Evolutionary conservation across 2,113 vertebrate species (phyloP).

Genomic region (Oriolus oriolus): DNA sequence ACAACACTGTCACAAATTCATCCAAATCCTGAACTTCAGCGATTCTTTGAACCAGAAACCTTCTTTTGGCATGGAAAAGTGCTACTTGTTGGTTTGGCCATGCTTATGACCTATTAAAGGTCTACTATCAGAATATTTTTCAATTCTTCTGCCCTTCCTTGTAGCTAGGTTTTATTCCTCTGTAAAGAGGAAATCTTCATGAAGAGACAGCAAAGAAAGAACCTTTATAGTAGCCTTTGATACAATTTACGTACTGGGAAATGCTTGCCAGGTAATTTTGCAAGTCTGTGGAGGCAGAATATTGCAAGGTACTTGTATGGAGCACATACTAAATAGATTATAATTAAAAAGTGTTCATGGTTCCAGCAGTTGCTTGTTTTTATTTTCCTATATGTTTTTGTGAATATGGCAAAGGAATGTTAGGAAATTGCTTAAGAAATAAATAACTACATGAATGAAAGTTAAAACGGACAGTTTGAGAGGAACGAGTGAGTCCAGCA

Average conservation of each 20-base stretch:
- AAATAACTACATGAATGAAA: background rate
- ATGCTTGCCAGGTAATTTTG: background rate
- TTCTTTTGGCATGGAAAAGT: background rate
- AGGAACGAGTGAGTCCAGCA: background rate
- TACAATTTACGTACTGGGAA: background rate
- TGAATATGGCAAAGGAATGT: background rate
- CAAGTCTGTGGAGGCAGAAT: background rate
- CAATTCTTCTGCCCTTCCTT: background rate
- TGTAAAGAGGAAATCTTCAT: constrained; percentile 22
- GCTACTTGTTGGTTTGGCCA: background rate
- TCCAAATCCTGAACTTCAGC: background rate
- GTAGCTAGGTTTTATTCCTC: background rate
- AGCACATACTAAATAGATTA: background rate
- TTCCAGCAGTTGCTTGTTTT: background rate
- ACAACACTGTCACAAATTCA: background rate
- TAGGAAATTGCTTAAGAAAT: background rate
- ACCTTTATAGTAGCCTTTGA: background rate
- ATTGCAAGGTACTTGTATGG: background rate
- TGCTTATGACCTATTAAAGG: background rate
- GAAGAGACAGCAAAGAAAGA: background rate
- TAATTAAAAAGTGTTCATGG: background rate
- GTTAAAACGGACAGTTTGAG: background rate
- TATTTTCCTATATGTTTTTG: background rate
- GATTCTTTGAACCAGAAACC: background rate
- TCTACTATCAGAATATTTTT: background rate